phyloP scores from a whole-genome alignment of 2,797 vertebrate genomes.

The Pseudochirops corinnae region DNA sequence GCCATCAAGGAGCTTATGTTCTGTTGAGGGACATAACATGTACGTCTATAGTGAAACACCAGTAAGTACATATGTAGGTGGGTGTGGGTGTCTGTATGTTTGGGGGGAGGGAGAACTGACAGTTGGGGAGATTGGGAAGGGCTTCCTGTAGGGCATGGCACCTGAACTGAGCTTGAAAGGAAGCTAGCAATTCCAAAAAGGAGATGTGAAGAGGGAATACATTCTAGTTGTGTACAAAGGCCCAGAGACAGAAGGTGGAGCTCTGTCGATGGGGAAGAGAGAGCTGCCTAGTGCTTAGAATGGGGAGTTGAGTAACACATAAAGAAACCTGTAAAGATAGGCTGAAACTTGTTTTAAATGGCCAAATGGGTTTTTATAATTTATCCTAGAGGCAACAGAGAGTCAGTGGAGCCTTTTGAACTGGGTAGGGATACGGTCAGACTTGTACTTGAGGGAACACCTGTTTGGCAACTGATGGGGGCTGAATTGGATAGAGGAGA shows the following conservation, averaged over 20 bases:
- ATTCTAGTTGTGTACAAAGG: not conserved
- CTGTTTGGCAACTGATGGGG: not conserved
- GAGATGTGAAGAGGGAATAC: not conserved
- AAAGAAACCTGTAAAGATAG: not conserved
- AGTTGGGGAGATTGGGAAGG: not conserved
- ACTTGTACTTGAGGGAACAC: conserved; percentile 11
- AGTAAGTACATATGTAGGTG: not conserved
- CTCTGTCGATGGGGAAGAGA: not conserved
- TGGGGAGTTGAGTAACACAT: not conserved
- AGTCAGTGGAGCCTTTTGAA: not conserved
- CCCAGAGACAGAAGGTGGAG: not conserved
- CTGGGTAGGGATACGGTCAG: not conserved
- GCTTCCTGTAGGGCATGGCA: not conserved
- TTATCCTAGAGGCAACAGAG: conserved; percentile 1
- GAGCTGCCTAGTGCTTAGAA: not conserved
- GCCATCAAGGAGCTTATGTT: not conserved
- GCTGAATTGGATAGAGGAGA: not conserved
- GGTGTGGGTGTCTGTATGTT: not conserved
- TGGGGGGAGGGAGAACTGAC: not conserved
- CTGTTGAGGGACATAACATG: not conserved
- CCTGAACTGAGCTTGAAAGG: not conserved
- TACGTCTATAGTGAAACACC: not conserved
- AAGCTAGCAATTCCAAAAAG: not conserved
- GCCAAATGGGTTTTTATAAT: not conserved
- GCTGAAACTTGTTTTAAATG: not conserved